These are phyloP conservation scores for Lateolabrax maculatus DNA, from an alignment of 2,797 vertebrate species.

Conservation along the genomic window DNA sequence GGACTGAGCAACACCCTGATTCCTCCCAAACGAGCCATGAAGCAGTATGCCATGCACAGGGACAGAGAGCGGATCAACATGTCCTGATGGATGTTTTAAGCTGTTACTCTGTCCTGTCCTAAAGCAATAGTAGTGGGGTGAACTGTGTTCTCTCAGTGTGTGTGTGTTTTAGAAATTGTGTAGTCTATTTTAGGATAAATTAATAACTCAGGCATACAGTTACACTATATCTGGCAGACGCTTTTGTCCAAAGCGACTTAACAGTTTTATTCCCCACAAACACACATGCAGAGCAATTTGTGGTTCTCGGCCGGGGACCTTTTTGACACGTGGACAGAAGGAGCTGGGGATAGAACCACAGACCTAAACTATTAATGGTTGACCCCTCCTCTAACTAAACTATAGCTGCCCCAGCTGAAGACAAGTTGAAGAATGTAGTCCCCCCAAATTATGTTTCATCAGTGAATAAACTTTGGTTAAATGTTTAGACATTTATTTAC, in stretches of 20 bases:
- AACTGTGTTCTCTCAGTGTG: background rate
- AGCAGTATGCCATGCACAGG: slow-evolving; percentile 79
- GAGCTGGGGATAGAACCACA: background rate
- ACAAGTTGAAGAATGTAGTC: background rate
- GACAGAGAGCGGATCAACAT: slow-evolving; percentile 75
- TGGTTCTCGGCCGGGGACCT: background rate
- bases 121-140: slow-evolving; percentile 13
- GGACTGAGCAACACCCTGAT: slow-evolving; percentile 86
- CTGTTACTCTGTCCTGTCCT: background rate
- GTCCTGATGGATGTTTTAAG: slow-evolving; percentile 66
- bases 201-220: slow-evolving; percentile 1
- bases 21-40: slow-evolving; percentile 87
- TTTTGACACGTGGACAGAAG: background rate
- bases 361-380: background rate
- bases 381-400: background rate
- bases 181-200: background rate
- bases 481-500: slow-evolving; percentile 81
- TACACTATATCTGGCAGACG: background rate
- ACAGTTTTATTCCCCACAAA: background rate
- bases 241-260: background rate
- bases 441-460: background rate
- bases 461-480: slow-evolving; percentile 50
- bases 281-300: background rate
- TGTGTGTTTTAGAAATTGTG: background rate
- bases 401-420: background rate